phyloP scores from a whole-genome alignment of 2,797 vertebrate genomes.

The Ceryle rudis region DNA sequence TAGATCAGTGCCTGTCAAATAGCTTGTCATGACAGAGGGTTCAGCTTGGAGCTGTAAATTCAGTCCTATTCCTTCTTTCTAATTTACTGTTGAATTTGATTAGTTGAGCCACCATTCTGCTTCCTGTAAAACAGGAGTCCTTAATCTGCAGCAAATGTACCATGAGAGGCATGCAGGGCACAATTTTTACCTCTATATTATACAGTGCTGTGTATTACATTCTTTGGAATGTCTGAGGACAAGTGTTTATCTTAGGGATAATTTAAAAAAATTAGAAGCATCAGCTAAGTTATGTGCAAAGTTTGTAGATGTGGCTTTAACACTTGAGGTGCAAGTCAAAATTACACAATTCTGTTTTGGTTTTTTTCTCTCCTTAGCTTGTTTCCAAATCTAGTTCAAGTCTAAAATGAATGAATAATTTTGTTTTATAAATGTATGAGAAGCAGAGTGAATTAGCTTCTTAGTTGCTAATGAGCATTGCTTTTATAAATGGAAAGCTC shows the following conservation, averaged over 20 bases:
- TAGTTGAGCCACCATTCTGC: background rate
- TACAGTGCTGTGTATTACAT: background rate
- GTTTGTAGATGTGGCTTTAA: background rate
- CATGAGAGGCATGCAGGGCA: background rate
- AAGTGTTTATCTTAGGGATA: background rate
- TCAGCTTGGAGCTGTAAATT: background rate
- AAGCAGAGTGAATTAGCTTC: background rate
- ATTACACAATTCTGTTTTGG: background rate
- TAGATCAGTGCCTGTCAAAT: slow-evolving; percentile 19
- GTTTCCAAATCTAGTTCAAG: background rate
- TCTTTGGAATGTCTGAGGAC: background rate
- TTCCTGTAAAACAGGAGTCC: background rate
- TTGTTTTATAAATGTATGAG: background rate
- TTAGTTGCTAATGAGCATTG: background rate
- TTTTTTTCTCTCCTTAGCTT: background rate
- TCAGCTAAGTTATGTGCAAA: background rate
- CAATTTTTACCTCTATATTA: background rate
- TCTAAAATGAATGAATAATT: background rate
- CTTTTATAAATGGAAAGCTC: background rate
- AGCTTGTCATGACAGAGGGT: background rate
- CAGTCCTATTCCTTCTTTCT: background rate
- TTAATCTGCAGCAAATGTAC: background rate
- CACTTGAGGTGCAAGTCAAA: background rate
- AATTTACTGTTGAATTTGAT: slow-evolving; percentile 1
- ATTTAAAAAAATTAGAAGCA: background rate